These are phyloP conservation scores for Deladenus siricidicola DNA, from an alignment of 2,888 invertebrate genomes.

Conservation along the genomic window DNA sequence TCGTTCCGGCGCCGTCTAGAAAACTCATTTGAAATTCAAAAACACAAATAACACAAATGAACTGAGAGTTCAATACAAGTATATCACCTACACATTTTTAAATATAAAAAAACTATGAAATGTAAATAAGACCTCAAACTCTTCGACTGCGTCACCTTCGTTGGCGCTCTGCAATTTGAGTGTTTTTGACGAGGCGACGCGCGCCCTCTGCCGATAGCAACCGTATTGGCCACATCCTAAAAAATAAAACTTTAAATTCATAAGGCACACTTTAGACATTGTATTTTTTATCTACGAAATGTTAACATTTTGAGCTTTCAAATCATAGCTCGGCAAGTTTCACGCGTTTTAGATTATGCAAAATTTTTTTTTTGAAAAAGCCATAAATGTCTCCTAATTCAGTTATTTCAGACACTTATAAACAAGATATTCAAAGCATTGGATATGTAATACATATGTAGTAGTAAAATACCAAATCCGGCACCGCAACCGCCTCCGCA, in stretches of 20 bases:
- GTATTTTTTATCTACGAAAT: no score
- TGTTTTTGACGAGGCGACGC: slow-evolving; percentile 36
- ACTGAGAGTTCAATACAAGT: no score
- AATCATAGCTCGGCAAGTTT: no score
- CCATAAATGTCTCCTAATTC: no score
- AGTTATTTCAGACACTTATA: background rate
- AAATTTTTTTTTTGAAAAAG: no score
- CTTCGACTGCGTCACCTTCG: slow-evolving; percentile 20
- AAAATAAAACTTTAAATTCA: no score
- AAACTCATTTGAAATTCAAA: no score
- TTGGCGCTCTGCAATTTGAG: slow-evolving; percentile 23
- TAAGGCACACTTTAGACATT: no score
- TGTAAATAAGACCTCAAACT: slow-evolving; percentile 11
- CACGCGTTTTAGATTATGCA: no score
- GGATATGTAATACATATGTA: background rate
- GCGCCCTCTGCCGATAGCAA: slow-evolving; percentile 40
- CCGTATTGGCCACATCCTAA: slow-evolving; percentile 47
- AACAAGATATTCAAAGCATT: background rate
- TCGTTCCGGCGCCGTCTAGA: background rate
- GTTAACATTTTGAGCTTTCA: no score
- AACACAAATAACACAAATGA: no score
- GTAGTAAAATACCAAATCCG: slow-evolving; percentile 17
- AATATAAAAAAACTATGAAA: background rate
- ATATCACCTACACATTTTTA: background rate
- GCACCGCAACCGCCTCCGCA: slow-evolving; percentile 30